Evolutionary conservation across 2,113 vertebrate species (phyloP).

Genomic region (Phocoena phocoena): DNA sequence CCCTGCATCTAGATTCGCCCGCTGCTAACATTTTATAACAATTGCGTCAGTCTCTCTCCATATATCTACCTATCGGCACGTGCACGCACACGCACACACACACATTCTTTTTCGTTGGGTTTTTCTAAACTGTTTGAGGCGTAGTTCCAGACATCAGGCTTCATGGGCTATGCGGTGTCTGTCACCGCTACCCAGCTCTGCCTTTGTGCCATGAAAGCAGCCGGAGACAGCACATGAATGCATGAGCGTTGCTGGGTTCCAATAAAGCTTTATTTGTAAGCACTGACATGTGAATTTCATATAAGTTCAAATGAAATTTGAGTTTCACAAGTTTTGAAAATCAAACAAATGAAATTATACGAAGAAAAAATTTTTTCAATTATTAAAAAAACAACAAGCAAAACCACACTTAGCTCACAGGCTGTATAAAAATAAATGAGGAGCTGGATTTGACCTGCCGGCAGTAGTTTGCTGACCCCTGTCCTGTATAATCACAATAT

Average conservation of each 20-base stretch:
- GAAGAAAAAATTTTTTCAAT: background rate
- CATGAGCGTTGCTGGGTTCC: background rate
- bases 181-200: background rate
- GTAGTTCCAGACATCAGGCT: background rate
- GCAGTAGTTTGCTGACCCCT: too few species aligned
- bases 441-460: background rate
- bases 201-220: rapidly evolving
- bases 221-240: rapidly evolving
- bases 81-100: too few species aligned
- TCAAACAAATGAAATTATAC: background rate
- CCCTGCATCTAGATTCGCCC: background rate
- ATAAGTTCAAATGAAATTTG: background rate
- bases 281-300: background rate
- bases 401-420: background rate
- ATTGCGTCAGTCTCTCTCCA: background rate
- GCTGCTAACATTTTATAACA: background rate
- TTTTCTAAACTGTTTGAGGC: background rate
- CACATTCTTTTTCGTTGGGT: background rate
- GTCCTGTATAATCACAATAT: rapidly evolving
- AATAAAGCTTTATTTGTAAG: background rate
- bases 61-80: rapidly evolving
- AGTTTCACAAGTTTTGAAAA: background rate
- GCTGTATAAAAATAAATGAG: background rate
- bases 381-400: background rate
- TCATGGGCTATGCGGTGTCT: rapidly evolving